Evolutionary conservation across 2,888 invertebrate species (phyloP).

Genomic region (Luperina nickerlii): DNA sequence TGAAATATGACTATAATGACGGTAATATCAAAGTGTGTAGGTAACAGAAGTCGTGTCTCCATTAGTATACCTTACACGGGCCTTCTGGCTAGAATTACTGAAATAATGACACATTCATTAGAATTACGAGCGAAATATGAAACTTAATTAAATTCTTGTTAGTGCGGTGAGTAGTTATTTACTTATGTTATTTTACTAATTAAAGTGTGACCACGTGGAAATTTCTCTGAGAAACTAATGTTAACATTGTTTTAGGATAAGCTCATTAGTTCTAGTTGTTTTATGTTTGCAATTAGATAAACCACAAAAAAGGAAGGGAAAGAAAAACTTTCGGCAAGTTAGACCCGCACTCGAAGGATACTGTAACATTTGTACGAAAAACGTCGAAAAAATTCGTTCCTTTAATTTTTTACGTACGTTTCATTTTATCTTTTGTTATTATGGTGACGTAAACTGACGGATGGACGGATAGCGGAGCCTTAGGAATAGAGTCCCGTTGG

Average conservation of each 20-base stretch:
- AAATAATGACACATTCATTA: slow-evolving; percentile 48
- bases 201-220: slow-evolving; percentile 28
- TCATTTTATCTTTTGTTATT: neutral
- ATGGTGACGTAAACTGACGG: too few relatives aligned
- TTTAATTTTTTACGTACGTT: neutral
- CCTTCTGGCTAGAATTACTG: slow-evolving; percentile 39
- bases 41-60: slow-evolving; percentile 12
- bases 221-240: slow-evolving; percentile 14
- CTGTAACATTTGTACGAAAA: neutral
- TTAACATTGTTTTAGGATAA: slow-evolving; percentile 13
- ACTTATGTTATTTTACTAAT: slow-evolving; percentile 8
- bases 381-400: neutral
- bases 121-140: slow-evolving; percentile 52
- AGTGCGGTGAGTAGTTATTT: slow-evolving; percentile 10
- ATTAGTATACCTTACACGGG: slow-evolving; percentile 34
- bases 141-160: slow-evolving; percentile 61
- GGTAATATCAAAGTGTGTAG: slow-evolving; percentile 14
- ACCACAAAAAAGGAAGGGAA: neutral
- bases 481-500: too few relatives aligned
- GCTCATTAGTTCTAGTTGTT: slow-evolving; percentile 8
- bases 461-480: too few relatives aligned
- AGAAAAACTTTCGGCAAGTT: neutral
- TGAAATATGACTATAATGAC: slow-evolving; percentile 16
- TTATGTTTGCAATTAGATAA: slow-evolving; percentile 1
- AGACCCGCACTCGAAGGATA: neutral